Base-by-base conservation (phyloP, 2,113 vertebrate species). In the Neolamprologus modestus region DNA sequence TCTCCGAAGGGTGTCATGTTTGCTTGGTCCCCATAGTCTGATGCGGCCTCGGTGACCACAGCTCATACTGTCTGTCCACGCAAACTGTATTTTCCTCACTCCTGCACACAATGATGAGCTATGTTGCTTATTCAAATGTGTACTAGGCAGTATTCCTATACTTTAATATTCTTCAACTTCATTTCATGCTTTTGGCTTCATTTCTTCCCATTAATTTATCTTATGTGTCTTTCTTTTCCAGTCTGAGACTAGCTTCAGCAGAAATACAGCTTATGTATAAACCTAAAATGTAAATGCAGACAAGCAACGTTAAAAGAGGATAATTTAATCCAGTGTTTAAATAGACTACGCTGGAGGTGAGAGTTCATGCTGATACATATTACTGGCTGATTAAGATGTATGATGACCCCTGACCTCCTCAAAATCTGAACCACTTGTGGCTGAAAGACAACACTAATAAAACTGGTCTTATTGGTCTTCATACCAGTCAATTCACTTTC, bases 401-500 rank as follows among this genome's bases (percentile, higher is more conserved):
- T 76, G 92, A 89, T 94, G 96, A 95, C 91, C 92, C 57, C 45
- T 88, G 92, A 93, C 91, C 88, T 84, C 86, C 26, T 10, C 85
- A 76, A 86, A 94, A 96, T 95, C 84, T 21, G 88, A 95, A 96
- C 92, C 96, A 96, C 45, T 78, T 96, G 96, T 92, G 94, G 82
- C 89, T 81, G 68, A 84, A 88, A 93, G 84, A 84, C 57, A 37
- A 87, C 85, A 89, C 90, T 90, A 90, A 92, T 89, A 93, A 88
- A 92, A 90, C 61, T 66, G 84, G 61, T 55, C 83, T 81, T 79
- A 63, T 85, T 83, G 79, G 84, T 83, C 55, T 85, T 83, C 68
- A 78, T 83, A 81, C 45, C 84, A 83, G 79, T 85, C 82, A 28
- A 89, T 82, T 84, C 59, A 26, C 19, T 31, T 57, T 76, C 35